Evolutionary conservation across 2,113 vertebrate genomes (phyloP).

Genomic region (Crotophaga sulcirostris): DNA sequence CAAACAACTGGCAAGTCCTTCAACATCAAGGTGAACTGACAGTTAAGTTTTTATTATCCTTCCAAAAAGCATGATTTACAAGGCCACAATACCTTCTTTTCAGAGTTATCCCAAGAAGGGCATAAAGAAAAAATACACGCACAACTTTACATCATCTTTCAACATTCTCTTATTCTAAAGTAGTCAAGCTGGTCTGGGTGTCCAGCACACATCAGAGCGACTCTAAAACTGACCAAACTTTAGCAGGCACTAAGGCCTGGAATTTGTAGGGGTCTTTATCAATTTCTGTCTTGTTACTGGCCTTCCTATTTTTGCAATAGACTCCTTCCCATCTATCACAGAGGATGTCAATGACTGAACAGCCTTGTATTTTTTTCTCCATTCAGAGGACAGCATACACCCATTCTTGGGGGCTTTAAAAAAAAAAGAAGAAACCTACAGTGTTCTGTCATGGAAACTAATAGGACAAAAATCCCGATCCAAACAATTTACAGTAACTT

Average conservation of each 20-base stretch:
- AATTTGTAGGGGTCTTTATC: background rate
- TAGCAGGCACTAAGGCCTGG: background rate
- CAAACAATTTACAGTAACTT: background rate
- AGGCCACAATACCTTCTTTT: background rate
- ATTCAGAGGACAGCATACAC: background rate
- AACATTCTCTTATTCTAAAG: background rate
- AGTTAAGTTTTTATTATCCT: background rate
- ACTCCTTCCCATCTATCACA: background rate
- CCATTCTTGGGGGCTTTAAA: rapidly evolving
- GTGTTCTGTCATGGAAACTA: background rate
- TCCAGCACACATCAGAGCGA: background rate
- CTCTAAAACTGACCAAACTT: background rate
- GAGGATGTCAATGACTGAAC: background rate
- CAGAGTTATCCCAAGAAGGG: background rate
- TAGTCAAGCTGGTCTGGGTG: background rate
- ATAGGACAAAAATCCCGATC: background rate
- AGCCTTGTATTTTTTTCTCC: background rate
- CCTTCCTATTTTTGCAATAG: background rate
- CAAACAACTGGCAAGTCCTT: conserved; percentile 41
- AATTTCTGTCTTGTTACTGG: background rate
- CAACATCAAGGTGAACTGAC: background rate
- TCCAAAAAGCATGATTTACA: background rate
- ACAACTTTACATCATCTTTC: background rate
- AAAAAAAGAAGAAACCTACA: too few species aligned
- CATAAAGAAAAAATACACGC: background rate